phyloP scores from a whole-genome alignment of 2,888 invertebrate genomes.

The Drosophila longiperda region DNA sequence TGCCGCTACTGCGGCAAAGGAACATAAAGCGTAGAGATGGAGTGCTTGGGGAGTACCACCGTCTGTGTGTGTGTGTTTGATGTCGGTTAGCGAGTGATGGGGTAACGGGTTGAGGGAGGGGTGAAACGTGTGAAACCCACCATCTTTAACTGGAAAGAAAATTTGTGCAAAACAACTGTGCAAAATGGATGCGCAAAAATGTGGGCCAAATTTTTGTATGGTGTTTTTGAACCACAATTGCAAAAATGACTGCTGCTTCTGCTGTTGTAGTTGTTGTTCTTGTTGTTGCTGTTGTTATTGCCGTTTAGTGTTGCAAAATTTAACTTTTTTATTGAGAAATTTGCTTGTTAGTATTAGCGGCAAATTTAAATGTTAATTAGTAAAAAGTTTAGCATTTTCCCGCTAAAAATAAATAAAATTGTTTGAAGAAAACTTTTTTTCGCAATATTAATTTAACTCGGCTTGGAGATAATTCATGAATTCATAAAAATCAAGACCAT shows the following conservation, averaged over 20 bases:
- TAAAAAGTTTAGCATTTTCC: background rate
- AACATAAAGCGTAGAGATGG: slow-evolving; percentile 25
- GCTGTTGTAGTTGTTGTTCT: slow-evolving; percentile 2
- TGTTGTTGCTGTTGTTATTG: background rate
- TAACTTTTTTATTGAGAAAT: background rate
- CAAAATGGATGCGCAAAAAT: slow-evolving; percentile 59
- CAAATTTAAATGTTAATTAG: background rate
- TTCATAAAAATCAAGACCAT: too few species aligned
- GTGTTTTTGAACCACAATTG: slow-evolving; percentile 32
- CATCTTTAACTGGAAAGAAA: slow-evolving; percentile 53
- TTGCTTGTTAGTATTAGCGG: background rate
- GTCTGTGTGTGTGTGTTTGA: slow-evolving; percentile 12
- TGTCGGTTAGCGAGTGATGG: slow-evolving; percentile 13
- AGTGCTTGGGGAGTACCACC: slow-evolving; percentile 6
- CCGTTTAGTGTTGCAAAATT: slow-evolving; percentile 4
- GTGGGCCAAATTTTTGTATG: slow-evolving; percentile 63
- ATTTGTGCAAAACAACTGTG: slow-evolving; percentile 36
- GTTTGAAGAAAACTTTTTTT: background rate
- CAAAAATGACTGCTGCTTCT: background rate
- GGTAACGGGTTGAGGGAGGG: background rate
- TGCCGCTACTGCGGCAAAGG: slow-evolving; percentile 24
- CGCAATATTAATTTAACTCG: background rate
- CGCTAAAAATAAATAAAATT: background rate
- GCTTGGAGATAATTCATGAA: background rate
- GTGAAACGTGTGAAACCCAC: slow-evolving; percentile 9